Base-by-base conservation (phyloP, 2,888 invertebrate species). In the Elaeidobius kamerunicus region DNA sequence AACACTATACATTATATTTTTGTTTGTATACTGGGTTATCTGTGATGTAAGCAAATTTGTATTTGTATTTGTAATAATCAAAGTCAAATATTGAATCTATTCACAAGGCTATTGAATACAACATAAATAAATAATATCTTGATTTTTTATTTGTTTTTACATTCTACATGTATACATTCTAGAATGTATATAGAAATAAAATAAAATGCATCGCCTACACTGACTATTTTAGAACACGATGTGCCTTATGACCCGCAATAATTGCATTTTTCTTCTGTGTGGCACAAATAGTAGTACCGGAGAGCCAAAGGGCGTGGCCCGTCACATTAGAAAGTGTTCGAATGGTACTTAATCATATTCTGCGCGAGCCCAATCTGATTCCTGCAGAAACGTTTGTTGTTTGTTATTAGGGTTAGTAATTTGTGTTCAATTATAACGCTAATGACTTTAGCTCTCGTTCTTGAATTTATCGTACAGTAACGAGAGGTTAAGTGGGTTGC, bases 301-400 rank as follows among this genome's bases (percentile, higher is more conserved):
- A n/a, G n/a, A 42, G 35, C 35, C 42, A 27, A 17, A 42, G 42
- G 49, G 49, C 49, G 49, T 35, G 49, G 49, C 23, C 18, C 40
- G 40, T 48, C 48, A 41, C 49, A 49, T 49, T 49, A 49, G 49
- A 49, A 49, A 49, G 49, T 49, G 49, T 32, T 34, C 19, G 16
- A 15, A 34, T 44, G 20, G 34, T 49, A 35, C 49, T 49, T 18
- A 20, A 49, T 49, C 49, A 42, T 6, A 27, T n/a, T 44, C 34
- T 12, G 14, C 20, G 15, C 30, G 44, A 44, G 20, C 23, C 20
- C 20, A 44, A 44, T 44, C 35, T 44, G 34, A 44, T 35, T 44
- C 34, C 20, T 32, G 42, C 40, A 41, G 48, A 40, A 35, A 41
- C 23, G 40, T n/a, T n/a, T 30, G 30, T 32, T 47, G 38, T 48